Evolutionary conservation across 2,888 invertebrate species (phyloP).

Genomic region (Trachelus stipa): DNA sequence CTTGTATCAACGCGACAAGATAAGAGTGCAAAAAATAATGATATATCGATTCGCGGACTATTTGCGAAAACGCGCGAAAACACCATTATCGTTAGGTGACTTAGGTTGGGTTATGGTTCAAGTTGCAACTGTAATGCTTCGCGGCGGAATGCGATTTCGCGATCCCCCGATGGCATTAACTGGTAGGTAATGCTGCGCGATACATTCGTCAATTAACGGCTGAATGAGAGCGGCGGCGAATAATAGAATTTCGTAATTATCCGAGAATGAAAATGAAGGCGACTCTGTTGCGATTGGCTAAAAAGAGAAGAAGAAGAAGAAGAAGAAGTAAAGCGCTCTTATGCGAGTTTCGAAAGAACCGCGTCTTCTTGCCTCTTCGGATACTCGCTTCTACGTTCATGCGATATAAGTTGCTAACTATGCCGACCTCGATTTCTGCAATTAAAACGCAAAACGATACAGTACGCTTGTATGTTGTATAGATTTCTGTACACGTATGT

Average conservation of each 20-base stretch:
- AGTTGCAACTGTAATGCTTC: not conserved
- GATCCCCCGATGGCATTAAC: not conserved
- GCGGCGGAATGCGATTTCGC: not conserved
- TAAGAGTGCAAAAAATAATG: not conserved
- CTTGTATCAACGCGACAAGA: not conserved
- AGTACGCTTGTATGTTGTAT: not conserved
- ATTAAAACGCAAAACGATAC: slow-evolving; percentile 27
- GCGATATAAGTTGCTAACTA: not conserved
- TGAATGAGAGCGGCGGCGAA: not conserved
- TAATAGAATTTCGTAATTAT: not conserved
- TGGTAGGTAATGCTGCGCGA: not conserved
- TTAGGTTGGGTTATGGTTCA: not conserved
- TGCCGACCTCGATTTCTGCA: slow-evolving; percentile 23
- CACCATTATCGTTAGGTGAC: not conserved
- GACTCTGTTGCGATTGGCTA: not conserved
- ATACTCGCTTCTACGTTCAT: not conserved
- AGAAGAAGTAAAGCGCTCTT: not conserved
- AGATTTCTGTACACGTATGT: not conserved
- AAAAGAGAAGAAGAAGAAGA: not conserved
- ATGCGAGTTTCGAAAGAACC: not conserved
- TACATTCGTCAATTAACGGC: not conserved
- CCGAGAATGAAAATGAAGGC: not conserved
- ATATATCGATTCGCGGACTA: not conserved
- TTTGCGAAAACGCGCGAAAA: not conserved
- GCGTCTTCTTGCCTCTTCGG: not conserved